Percentiles rank a stretch among this genome's conserved stretches.
These are phyloP conservation scores for Delphinapterus leucas DNA, from an alignment of 2,113 vertebrate species.

Conservation along the genomic window DNA sequence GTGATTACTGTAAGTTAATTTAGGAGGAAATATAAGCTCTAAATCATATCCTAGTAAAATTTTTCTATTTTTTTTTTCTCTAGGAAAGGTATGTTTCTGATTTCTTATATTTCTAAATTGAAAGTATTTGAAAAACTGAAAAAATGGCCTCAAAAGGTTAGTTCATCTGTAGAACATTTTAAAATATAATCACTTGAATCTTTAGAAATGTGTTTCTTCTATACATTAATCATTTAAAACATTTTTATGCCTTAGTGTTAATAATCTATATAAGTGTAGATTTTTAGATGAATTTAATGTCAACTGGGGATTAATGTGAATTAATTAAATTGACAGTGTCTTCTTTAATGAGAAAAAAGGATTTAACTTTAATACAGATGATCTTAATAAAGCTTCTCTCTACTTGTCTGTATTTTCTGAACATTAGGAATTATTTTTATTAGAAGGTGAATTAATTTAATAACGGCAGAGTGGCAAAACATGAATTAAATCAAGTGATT, in stretches of 20 bases:
- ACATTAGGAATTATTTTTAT: constrained; percentile 91
- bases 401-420: constrained; percentile 92
- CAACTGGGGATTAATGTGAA: constrained; percentile 94
- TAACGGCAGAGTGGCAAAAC: constrained; percentile 68
- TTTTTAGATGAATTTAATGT: constrained; percentile 94
- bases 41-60: neutral
- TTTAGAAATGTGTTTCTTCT: constrained; percentile 69
- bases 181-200: neutral
- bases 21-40: neutral
- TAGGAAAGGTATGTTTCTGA: neutral
- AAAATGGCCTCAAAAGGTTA: neutral
- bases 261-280: constrained; percentile 86
- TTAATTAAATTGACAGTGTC: constrained; percentile 98
- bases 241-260: constrained; percentile 77
- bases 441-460: constrained; percentile 85
- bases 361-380: constrained; percentile 95
- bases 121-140: constrained; percentile 16
- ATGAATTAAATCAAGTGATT: constrained; percentile 69
- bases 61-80: constrained; percentile 25
- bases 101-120: neutral
- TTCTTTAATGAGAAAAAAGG: constrained; percentile 96
- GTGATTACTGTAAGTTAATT: neutral
- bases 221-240: constrained; percentile 70
- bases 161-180: constrained; percentile 28
- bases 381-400: constrained; percentile 90